These are phyloP conservation scores for Blennius ocellaris DNA, from an alignment of 2,113 vertebrate species.

Conservation along the genomic window DNA sequence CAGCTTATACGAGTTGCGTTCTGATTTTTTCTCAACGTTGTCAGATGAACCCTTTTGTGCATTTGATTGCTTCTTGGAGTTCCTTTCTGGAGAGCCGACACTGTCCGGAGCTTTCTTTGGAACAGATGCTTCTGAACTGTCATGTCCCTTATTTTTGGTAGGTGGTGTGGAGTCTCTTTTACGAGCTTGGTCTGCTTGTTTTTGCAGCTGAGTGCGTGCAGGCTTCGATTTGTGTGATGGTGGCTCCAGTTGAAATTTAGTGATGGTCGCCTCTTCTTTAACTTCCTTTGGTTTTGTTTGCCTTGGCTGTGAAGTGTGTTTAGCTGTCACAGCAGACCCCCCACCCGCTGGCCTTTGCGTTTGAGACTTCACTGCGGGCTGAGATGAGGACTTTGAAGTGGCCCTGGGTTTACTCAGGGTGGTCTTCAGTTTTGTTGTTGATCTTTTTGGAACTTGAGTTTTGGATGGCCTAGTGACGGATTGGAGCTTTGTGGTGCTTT, in stretches of 20 bases:
- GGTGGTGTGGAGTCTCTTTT: slow-evolving; percentile 32
- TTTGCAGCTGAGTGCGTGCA: slow-evolving; percentile 24
- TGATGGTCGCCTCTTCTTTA: slow-evolving; percentile 43
- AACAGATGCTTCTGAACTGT: slow-evolving; percentile 49
- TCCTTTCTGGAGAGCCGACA: not conserved
- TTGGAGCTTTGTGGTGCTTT: slow-evolving; percentile 24
- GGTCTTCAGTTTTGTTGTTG: slow-evolving; percentile 44
- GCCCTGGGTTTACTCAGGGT: slow-evolving; percentile 24
- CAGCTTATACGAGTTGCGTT: slow-evolving; percentile 6
- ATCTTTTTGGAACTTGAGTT: slow-evolving; percentile 25
- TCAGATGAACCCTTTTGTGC: slow-evolving; percentile 21
- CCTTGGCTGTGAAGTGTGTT: slow-evolving; percentile 44
- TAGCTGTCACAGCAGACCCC: slow-evolving; percentile 25
- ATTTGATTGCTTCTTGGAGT: slow-evolving; percentile 36
- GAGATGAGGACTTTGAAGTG: slow-evolving; percentile 26
- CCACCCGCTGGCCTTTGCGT: slow-evolving; percentile 26
- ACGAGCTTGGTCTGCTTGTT: slow-evolving; percentile 33
- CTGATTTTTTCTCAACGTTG: slow-evolving; percentile 14
- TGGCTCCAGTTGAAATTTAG: slow-evolving; percentile 75
- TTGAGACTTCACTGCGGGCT: slow-evolving; percentile 30
- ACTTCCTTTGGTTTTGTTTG: slow-evolving; percentile 41
- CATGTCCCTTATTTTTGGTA: slow-evolving; percentile 12
- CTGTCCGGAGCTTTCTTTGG: slow-evolving; percentile 16
- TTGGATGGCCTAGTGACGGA: slow-evolving; percentile 32
- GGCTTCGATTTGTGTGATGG: slow-evolving; percentile 59